A percentile compares a stretch with the other conserved stretches of the same genome.
Evolutionary conservation across 2,113 vertebrate genomes (phyloP).

Genomic region (Cebus imitator): DNA sequence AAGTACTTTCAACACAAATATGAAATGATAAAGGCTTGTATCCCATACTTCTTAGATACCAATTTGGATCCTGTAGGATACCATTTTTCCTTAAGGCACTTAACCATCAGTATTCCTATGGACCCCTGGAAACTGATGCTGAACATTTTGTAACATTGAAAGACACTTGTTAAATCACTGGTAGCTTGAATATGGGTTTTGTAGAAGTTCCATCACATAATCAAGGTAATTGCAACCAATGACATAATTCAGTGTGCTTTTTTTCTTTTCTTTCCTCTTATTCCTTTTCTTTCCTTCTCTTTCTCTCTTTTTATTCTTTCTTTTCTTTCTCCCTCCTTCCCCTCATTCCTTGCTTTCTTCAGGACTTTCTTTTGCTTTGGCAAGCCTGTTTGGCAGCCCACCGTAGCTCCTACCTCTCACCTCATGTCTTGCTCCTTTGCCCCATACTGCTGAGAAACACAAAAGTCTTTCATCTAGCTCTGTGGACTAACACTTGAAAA

Average conservation of each 20-base stretch:
- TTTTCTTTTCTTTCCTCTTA: background rate
- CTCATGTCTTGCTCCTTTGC: background rate
- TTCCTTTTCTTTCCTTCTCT: background rate
- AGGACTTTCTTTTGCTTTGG: background rate
- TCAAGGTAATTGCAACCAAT: background rate
- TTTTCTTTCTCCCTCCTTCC: fast-evolving
- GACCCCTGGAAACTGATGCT: background rate
- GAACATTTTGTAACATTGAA: background rate
- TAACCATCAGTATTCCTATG: background rate
- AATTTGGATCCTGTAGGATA: background rate
- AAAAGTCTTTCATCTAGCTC: background rate
- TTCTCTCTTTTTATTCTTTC: fast-evolving
- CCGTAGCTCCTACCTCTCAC: background rate
- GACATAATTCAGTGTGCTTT: background rate
- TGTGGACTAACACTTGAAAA: background rate
- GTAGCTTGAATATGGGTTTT: background rate
- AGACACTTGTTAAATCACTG: background rate
- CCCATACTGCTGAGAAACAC: background rate
- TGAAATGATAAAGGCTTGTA: background rate
- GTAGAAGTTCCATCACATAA: background rate
- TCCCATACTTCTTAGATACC: background rate
- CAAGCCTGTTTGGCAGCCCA: background rate
- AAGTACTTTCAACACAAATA: background rate
- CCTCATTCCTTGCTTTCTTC: background rate
- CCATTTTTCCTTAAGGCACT: background rate